phyloP scores from a whole-genome alignment of 1,140 invertebrate species.

The Battus philenor region DNA sequence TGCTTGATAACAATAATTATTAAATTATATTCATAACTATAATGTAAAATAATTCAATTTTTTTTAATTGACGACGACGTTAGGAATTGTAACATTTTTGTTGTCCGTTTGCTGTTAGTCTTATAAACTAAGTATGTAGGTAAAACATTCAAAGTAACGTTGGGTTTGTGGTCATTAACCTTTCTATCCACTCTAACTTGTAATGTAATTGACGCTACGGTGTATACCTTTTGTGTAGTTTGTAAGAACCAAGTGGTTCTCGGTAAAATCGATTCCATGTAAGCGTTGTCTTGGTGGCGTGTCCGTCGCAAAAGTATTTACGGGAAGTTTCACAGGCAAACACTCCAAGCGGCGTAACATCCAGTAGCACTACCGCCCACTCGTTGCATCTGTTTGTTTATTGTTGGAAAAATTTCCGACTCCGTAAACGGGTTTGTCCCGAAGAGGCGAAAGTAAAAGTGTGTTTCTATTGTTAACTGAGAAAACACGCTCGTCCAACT shows the following conservation, averaged over 20 bases:
- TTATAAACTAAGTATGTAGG: too few relatives aligned
- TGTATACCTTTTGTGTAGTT: too few relatives aligned
- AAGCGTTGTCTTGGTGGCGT: background rate
- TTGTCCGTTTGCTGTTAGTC: too few relatives aligned
- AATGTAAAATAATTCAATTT: too few relatives aligned
- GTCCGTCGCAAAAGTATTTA: conserved; percentile 9
- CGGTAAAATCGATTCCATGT: conserved; percentile 14
- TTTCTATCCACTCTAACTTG: too few relatives aligned
- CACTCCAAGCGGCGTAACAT: background rate
- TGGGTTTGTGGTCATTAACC: too few relatives aligned
- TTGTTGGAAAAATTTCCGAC: conserved; percentile 9
- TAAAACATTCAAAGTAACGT: too few relatives aligned
- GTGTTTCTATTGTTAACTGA: conserved; percentile 16
- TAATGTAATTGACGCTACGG: too few relatives aligned
- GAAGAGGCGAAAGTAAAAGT: conserved; percentile 15
- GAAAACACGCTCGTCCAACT: background rate
- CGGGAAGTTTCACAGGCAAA: conserved; percentile 10
- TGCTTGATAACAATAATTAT: too few relatives aligned
- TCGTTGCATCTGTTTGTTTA: conserved; percentile 7
- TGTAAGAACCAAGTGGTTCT: background rate
- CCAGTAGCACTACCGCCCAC: conserved; percentile 12
- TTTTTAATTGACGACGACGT: too few relatives aligned
- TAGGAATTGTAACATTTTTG: too few relatives aligned
- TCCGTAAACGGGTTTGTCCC: conserved; percentile 1
- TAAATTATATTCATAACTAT: too few relatives aligned